These are phyloP conservation scores for Eupithecia subumbrata DNA, from an alignment of 2,888 invertebrate species.

Conservation along the genomic window DNA sequence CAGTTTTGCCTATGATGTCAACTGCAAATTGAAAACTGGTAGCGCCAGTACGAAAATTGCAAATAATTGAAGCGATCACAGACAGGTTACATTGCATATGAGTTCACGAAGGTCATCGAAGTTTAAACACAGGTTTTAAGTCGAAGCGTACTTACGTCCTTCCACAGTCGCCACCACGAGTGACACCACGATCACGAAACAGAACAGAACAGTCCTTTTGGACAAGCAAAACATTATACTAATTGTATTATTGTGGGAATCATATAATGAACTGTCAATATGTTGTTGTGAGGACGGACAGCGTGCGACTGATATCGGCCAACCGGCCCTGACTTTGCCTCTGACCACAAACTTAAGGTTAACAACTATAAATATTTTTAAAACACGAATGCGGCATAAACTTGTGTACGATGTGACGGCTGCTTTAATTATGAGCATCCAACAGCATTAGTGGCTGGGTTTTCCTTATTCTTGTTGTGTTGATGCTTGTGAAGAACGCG, in stretches of 20 bases:
- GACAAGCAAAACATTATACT: constrained; percentile 53
- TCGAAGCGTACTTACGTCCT: constrained; percentile 48
- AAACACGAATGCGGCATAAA: constrained; percentile 49
- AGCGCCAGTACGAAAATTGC: constrained; percentile 32
- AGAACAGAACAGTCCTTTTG: constrained; percentile 44
- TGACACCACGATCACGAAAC: constrained; percentile 48
- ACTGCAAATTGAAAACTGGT: constrained; percentile 29
- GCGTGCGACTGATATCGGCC: constrained; percentile 62
- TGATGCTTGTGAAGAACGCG: background rate
- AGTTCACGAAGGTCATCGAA: constrained; percentile 47
- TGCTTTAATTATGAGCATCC: constrained; percentile 48
- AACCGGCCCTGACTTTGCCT: constrained; percentile 61
- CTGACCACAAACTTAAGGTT: constrained; percentile 64
- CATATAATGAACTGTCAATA: constrained; percentile 45
- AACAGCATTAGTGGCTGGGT: constrained; percentile 35
- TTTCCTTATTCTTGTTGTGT: constrained; percentile 51
- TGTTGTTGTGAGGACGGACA: constrained; percentile 55
- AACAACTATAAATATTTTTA: constrained; percentile 64
- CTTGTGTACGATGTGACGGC: constrained; percentile 47
- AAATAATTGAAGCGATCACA: constrained; percentile 38
- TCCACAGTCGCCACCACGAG: constrained; percentile 44
- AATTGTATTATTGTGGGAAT: constrained; percentile 40
- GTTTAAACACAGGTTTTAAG: constrained; percentile 38
- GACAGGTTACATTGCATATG: constrained; percentile 39
- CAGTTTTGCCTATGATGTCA: constrained; percentile 25